phyloP scores from a whole-genome alignment of 1,140 invertebrate species.

The Drosophila suzukii region DNA sequence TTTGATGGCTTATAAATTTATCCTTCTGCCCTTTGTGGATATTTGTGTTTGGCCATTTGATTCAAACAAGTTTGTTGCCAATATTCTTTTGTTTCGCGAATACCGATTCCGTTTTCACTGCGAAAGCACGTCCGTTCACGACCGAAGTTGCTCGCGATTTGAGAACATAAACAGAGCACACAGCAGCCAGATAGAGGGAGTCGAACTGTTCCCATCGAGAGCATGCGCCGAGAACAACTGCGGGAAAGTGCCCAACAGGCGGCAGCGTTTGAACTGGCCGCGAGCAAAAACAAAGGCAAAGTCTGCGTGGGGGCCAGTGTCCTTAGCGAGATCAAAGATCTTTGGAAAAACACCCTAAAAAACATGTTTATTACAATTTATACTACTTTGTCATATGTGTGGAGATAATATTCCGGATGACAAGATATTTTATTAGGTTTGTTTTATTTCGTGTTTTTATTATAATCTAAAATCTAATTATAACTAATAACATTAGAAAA shows the following conservation, averaged over 20 bases:
- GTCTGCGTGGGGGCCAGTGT: constrained; percentile 5
- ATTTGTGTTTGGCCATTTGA: constrained; percentile 41
- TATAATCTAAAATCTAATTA: too few species aligned
- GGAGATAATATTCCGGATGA: too few species aligned
- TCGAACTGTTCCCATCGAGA: constrained; percentile 36
- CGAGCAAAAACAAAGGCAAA: neutral
- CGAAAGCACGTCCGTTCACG: constrained; percentile 63
- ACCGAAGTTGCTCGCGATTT: constrained; percentile 73
- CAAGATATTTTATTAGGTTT: too few species aligned
- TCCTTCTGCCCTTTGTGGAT: constrained; percentile 42
- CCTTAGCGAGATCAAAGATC: constrained; percentile 16
- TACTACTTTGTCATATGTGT: too few species aligned
- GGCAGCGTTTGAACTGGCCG: constrained; percentile 17
- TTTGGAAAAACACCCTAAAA: neutral
- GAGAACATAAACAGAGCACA: constrained; percentile 79
- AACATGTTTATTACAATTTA: neutral
- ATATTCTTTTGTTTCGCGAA: constrained; percentile 62
- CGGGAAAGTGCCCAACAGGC: constrained; percentile 36
- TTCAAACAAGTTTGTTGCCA: constrained; percentile 71
- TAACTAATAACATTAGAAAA: too few species aligned
- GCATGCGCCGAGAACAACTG: constrained; percentile 54
- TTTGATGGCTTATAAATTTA: constrained; percentile 29
- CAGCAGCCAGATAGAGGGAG: constrained; percentile 39
- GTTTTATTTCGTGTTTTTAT: too few species aligned
- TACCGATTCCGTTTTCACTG: constrained; percentile 19